Conservation (phyloP, 1,140 invertebrate species). For the Tetramorium parvispinum region DNA sequence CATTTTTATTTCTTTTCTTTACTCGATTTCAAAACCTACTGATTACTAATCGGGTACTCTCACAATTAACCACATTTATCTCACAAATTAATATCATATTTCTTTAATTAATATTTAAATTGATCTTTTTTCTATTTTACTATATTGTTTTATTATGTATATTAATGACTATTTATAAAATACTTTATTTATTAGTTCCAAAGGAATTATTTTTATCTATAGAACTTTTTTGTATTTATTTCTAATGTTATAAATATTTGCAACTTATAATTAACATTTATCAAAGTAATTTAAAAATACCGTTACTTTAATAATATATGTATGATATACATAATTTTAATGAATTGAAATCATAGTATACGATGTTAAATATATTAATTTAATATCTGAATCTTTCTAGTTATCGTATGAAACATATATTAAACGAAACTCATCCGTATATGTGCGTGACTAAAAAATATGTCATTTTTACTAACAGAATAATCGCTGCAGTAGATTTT, state of each 20-base stretch:
- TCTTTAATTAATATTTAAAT: background rate
- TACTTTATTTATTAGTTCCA: background rate
- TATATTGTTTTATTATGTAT: background rate
- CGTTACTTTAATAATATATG: background rate
- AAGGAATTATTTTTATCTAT: background rate
- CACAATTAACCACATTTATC: no score
- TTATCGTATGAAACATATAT: constrained; percentile 37
- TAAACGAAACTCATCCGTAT: background rate
- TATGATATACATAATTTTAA: background rate
- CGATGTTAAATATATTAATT: background rate
- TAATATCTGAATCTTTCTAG: constrained; percentile 1
- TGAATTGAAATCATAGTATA: background rate
- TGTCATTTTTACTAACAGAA: background rate
- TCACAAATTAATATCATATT: background rate
- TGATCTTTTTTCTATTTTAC: background rate
- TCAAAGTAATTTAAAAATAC: background rate
- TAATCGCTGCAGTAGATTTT: constrained; percentile 28
- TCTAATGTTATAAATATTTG: background rate
- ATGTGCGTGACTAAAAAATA: background rate
- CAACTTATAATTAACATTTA: background rate
- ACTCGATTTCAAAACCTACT: background rate
- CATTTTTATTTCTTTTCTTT: background rate
- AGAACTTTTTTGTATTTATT: background rate
- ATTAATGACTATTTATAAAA: background rate
- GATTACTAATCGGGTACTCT: background rate